A percentile compares a stretch with the other conserved stretches of the same genome.
Evolutionary conservation across 2,113 vertebrate species (phyloP).

Genomic region (Erythrocercus mccallii): DNA sequence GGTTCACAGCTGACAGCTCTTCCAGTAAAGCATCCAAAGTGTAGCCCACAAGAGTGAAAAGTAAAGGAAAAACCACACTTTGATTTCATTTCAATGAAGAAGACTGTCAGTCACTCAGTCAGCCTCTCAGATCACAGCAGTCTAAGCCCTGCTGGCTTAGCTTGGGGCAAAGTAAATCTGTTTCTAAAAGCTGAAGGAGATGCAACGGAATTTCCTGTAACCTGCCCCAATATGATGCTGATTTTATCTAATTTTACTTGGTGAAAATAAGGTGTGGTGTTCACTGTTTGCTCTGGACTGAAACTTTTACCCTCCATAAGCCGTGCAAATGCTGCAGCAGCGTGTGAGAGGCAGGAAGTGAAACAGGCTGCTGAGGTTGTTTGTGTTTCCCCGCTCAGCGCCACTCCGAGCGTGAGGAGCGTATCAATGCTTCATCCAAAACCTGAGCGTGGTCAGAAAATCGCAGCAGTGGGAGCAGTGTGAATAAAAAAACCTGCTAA

Average conservation of each 20-base stretch:
- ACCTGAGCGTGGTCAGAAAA: background rate
- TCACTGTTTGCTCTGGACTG: background rate
- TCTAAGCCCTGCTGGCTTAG: background rate
- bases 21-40: slow-evolving; percentile 39
- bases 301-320: background rate
- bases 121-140: background rate
- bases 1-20: slow-evolving; percentile 52
- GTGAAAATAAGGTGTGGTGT: background rate
- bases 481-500: background rate
- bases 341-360: slow-evolving; percentile 50
- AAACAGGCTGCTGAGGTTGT: slow-evolving; percentile 8
- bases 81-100: slow-evolving; percentile 28
- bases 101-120: slow-evolving; percentile 4
- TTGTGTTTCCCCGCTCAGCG: background rate
- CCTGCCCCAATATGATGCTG: background rate
- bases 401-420: background rate
- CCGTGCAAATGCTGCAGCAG: background rate
- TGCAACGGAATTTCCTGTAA: background rate
- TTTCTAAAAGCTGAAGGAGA: slow-evolving; percentile 1
- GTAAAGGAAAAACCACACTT: slow-evolving; percentile 11
- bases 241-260: background rate
- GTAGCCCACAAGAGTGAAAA: background rate
- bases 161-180: background rate
- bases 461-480: accelerated
- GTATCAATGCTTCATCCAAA: background rate